phyloP scores from a whole-genome alignment of 2,113 vertebrate species.

The Leptobrachium leishanense region DNA sequence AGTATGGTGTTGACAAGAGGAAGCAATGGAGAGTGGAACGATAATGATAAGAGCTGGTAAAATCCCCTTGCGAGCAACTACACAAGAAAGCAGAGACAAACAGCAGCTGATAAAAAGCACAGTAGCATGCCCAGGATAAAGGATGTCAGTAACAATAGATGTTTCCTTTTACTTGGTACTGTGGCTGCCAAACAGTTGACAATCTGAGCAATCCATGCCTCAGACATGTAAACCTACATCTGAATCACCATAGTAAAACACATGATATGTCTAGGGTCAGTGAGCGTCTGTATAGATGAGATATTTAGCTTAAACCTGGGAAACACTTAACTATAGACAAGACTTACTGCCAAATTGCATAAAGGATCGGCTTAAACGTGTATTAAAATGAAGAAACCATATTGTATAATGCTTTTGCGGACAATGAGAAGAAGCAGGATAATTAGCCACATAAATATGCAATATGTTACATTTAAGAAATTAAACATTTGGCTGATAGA shows the following conservation, averaged over 20 bases:
- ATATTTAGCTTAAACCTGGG: too few species aligned
- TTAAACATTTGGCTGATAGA: too few species aligned
- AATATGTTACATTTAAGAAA: too few species aligned
- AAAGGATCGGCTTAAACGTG: too few species aligned
- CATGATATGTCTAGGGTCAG: not conserved
- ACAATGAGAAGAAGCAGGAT: too few species aligned
- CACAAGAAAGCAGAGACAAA: slow-evolving; percentile 61
- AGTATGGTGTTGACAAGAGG: slow-evolving; percentile 59
- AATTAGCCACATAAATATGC: too few species aligned
- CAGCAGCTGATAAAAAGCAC: slow-evolving; percentile 63
- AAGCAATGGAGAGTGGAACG: slow-evolving; percentile 59
- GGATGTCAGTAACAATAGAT: slow-evolving; percentile 69
- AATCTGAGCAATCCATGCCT: slow-evolving; percentile 55
- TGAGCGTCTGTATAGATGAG: slow-evolving; percentile 1
- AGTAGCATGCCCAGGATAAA: slow-evolving; percentile 64
- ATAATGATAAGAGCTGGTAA: slow-evolving; percentile 61
- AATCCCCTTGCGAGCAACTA: slow-evolving; percentile 60
- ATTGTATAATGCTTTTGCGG: too few species aligned
- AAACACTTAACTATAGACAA: too few species aligned
- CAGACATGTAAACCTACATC: slow-evolving; percentile 57
- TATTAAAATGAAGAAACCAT: too few species aligned
- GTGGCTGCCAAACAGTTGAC: slow-evolving; percentile 63
- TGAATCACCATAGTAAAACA: not conserved
- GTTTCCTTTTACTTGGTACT: slow-evolving; percentile 62
- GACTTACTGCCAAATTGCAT: too few species aligned